Evolutionary conservation across 1,140 invertebrate genomes (phyloP), one percentile per base, ranked within the genome.

Genomic region (Amphibalanus amphitrite): DNA sequence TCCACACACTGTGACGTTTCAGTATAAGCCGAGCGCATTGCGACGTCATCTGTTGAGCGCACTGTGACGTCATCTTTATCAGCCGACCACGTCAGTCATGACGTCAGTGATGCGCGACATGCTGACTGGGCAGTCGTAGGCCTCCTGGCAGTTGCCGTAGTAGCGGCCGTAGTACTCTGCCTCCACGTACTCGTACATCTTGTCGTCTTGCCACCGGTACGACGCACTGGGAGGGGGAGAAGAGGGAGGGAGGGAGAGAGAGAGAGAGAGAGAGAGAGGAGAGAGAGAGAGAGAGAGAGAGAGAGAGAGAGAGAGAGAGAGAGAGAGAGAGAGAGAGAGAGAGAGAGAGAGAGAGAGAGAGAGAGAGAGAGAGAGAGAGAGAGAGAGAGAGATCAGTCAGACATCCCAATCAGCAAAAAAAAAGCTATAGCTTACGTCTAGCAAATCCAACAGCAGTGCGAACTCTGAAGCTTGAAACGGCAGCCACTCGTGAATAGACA

Each of bases 101-200:
- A 38, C 33, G 33, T 38, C 33, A 76, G 69, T 23, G 75, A 76
- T 30, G 74, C 69, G 65, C 73, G 75, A 64, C 75, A 76, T 68
- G 74, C 67, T 17, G 73, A 75, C 71, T 0, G 74, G 71, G 33
- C 74, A 75, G 70, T 75, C 71, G 65, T 76, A 76, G 28, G 71
- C 71, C n/a, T 72, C 70, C 72, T 74, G 75, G 67, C 74, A 76
- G 72, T 74, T 33, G 0, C 75, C 75, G 68, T 75, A 76, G 15
- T 72, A 71, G 29, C 73, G 28, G 6, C 75, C 75, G 26, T 74
- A 74, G 72, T 75, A 74, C 30, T 76, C 75, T 3, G 75, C 74
- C 29, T 73, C 69, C 25, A 74, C 72, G 65, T 74, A 75, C n/a
- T 73, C 75, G 70, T 75, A 69, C 33, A 76, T 68, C 25, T 72